Evolutionary conservation across 2,113 vertebrate species (phyloP).

Genomic region (Canis aureus): DNA sequence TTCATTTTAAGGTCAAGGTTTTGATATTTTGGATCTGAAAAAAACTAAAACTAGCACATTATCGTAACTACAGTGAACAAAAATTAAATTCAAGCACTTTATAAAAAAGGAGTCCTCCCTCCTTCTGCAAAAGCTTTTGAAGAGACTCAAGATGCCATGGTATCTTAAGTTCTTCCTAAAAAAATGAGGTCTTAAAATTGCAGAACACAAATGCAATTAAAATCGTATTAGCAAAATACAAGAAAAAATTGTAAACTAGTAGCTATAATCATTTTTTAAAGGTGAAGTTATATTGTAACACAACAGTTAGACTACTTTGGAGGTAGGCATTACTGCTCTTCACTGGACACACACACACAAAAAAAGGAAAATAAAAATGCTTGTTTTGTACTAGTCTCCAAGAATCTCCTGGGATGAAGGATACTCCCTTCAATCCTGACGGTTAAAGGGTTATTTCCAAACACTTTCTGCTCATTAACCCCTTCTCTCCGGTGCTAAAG

Average conservation of each 20-base stretch:
- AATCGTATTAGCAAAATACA: neutral
- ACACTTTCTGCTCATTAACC: neutral
- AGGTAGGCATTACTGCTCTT: neutral
- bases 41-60: neutral
- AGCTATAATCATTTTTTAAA: neutral
- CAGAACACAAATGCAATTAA: neutral
- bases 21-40: slow-evolving; percentile 8
- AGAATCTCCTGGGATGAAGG: neutral
- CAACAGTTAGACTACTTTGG: neutral
- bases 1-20: neutral
- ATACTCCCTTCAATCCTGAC: neutral
- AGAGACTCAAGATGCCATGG: neutral
- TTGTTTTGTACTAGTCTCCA: neutral
- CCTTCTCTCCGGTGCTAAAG: slow-evolving; percentile 31
- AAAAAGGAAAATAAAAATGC: neutral
- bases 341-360: neutral
- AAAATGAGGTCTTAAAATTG: neutral
- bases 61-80: neutral
- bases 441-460: slow-evolving; percentile 57
- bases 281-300: neutral
- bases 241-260: neutral
- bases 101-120: neutral
- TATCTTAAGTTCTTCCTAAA: neutral
- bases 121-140: slow-evolving; percentile 31
- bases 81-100: neutral